Percentiles rank a stretch among this genome's conserved stretches.
phyloP scores from a whole-genome alignment of 1,140 invertebrate species.

The Tribolium madens region DNA sequence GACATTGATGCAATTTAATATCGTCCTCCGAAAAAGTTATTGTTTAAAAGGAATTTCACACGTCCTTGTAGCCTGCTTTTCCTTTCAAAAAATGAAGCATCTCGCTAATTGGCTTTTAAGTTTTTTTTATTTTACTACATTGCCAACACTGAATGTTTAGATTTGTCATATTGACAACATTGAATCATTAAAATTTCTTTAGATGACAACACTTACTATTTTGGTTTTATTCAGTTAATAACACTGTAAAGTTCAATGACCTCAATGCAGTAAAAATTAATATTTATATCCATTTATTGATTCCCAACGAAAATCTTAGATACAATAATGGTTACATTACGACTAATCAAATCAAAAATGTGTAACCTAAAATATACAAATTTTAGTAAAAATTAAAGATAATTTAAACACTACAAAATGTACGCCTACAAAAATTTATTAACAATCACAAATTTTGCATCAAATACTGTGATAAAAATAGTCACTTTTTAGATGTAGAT shows the following conservation, averaged over 20 bases:
- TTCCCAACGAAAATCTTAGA: not conserved
- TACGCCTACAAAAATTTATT: not conserved
- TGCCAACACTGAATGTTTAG: constrained; percentile 3
- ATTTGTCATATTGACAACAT: not conserved
- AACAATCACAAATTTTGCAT: constrained; percentile 34
- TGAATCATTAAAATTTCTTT: constrained; percentile 4
- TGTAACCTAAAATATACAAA: not conserved
- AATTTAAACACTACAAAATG: not conserved
- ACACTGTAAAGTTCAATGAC: not conserved
- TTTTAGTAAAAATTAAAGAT: not conserved
- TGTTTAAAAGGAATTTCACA: too few species aligned
- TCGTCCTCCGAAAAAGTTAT: too few species aligned
- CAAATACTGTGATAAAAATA: constrained; percentile 12
- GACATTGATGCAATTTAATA: not conserved
- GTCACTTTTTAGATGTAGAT: constrained; percentile 25
- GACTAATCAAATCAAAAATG: not conserved
- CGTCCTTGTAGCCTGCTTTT: too few species aligned
- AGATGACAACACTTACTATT: not conserved
- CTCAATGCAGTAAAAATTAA: not conserved
- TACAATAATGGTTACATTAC: too few species aligned
- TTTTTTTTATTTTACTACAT: not conserved
- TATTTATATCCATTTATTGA: not conserved
- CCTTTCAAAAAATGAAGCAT: too few species aligned
- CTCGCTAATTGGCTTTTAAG: too few species aligned
- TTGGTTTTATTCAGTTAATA: not conserved